phyloP scores from a whole-genome alignment of 2,888 invertebrate species.

The Octodonta nipae region DNA sequence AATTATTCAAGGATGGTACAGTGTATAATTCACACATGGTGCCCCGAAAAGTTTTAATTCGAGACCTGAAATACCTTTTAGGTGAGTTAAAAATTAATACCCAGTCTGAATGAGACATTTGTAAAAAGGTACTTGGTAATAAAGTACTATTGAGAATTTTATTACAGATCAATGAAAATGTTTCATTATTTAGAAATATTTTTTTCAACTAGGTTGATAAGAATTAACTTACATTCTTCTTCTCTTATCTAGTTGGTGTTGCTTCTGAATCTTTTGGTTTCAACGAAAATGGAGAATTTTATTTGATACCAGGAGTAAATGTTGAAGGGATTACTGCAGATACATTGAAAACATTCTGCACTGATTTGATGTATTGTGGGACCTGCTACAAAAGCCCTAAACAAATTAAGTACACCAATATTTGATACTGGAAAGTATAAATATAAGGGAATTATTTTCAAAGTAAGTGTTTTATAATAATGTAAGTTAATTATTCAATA shows the following conservation, averaged over 20 bases:
- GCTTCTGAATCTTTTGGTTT: conserved; percentile 27
- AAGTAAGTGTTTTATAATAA: conserved; percentile 23
- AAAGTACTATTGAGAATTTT: too few species aligned
- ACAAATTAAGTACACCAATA: conserved; percentile 22
- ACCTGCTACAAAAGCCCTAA: conserved; percentile 29
- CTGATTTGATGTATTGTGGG: conserved; percentile 27
- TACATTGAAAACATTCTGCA: conserved; percentile 23
- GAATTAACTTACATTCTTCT: not conserved
- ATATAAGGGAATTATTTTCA: conserved; percentile 29
- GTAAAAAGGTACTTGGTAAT: too few species aligned
- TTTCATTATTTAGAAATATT: conserved; percentile 3
- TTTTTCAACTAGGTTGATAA: not conserved
- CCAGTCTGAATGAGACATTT: not conserved
- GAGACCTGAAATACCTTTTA: conserved; percentile 27
- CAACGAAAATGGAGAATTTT: conserved; percentile 22
- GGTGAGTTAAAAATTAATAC: conserved; percentile 12
- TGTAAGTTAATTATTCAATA: too few species aligned
- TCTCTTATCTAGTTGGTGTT: conserved; percentile 28
- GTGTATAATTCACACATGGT: conserved; percentile 18
- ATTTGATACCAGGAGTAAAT: conserved; percentile 22
- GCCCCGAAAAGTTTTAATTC: conserved; percentile 22
- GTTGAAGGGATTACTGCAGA: conserved; percentile 26
- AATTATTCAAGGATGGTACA: conserved; percentile 15
- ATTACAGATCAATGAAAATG: too few species aligned
- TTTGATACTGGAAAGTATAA: conserved; percentile 22